Base-by-base conservation (phyloP, 92 coral and sea anemone species). In the Paramuricea clavata region DNA sequence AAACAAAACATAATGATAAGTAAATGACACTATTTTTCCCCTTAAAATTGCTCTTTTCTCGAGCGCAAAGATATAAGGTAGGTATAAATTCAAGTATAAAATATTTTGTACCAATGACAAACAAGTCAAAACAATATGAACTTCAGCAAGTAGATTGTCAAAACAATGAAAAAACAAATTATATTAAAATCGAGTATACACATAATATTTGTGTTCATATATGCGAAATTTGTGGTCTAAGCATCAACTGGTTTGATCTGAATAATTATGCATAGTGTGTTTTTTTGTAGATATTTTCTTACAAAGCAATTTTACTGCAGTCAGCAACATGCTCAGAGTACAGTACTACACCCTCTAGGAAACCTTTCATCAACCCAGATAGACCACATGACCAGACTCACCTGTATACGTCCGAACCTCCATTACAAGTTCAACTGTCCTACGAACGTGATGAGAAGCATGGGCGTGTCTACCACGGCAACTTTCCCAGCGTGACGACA, bases 401-500 rank as follows among this genome's bases (percentile, higher is more conserved):
- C 47, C 27, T 36, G 22, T 25, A 17, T 5, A 54, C 23, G 22
- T 8, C 23, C 13, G 39, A 49, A 32, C 2, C 35, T 16, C 82
- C 82, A 50, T 30, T 76, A n/a, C 22, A 42, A 33, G 19, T 76
- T 0, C 30, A 59, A 36, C 33, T 79, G 35, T 16, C 72, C 11
- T 35, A 73, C n/a, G 2, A 35, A 0, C 50, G 5, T 5, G 50
- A 76, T 28, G 62, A 11, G 15, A 76, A 25, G 5, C 23, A 28
- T 25, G 47, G 82, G 26, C 67, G 95, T 52, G 41, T 94, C 5
- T 95, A 95, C 75, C 81, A 82, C 15, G 89, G 85, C 39, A 82
- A 83, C 44, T 88, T 35, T 17, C 90, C 90, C 21, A 94, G 95
- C 83, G 98, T 94, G 25, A 94, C 98, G 60, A 91, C 98, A 35